A percentile compares a stretch with the other conserved stretches of the same genome.
phyloP scores from a whole-genome alignment of 2,113 vertebrate genomes.

The Mixornis gularis region DNA sequence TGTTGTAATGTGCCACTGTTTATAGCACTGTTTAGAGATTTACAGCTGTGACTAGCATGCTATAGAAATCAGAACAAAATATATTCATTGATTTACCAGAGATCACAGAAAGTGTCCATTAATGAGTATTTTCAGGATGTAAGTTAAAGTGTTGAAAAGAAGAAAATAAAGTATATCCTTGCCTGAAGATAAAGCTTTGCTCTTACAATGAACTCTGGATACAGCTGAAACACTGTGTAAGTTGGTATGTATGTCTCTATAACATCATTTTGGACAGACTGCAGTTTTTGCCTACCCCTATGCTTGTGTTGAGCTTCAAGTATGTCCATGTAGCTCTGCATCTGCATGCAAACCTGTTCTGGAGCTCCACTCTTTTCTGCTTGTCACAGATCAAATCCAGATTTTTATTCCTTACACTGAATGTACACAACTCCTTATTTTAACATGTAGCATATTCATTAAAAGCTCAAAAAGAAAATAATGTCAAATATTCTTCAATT shows the following conservation, averaged over 20 bases:
- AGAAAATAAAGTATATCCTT: background rate
- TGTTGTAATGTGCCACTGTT: background rate
- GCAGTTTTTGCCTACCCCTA: background rate
- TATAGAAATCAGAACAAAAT: background rate
- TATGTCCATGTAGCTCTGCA: background rate
- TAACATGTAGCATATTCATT: background rate
- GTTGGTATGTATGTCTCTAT: rapidly evolving
- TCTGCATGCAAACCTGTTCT: background rate
- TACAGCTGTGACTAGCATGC: background rate
- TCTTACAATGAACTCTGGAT: background rate
- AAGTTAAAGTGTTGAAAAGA: background rate
- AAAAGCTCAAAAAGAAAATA: background rate
- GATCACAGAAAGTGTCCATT: background rate
- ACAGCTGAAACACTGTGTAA: background rate
- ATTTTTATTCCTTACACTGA: background rate
- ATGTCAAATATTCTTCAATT: background rate
- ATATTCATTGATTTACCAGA: background rate
- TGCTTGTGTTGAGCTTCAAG: background rate
- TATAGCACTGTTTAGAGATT: background rate
- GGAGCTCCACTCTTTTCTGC: background rate
- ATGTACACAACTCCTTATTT: background rate
- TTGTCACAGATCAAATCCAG: background rate
- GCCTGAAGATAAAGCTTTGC: background rate
- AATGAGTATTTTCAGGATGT: background rate
- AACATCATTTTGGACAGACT: background rate